Evolutionary conservation across 2,797 vertebrate genomes (phyloP).

Genomic region (Anabas testudineus): DNA sequence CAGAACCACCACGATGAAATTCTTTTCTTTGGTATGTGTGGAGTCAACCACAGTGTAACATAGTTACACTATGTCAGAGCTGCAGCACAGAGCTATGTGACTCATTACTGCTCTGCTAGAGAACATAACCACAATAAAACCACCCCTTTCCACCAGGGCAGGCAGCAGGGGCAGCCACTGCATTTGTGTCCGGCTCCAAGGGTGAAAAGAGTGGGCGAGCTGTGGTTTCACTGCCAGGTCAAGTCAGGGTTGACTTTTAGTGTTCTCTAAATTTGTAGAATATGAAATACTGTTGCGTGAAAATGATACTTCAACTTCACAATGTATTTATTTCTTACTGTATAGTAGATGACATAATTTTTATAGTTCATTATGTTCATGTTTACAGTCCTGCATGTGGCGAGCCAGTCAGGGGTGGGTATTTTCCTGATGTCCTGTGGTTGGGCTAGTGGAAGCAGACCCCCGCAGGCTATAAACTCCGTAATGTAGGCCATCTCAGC

Average conservation of each 20-base stretch:
- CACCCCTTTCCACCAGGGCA: constrained; percentile 35
- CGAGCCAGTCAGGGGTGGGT: constrained; percentile 32
- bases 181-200: constrained; percentile 20
- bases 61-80: constrained; percentile 47
- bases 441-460: constrained; percentile 53
- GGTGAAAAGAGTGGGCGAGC: constrained; percentile 43
- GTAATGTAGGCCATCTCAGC: constrained; percentile 78
- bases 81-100: constrained; percentile 48
- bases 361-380: constrained; percentile 17
- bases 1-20: constrained; percentile 70
- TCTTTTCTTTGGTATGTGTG: constrained; percentile 47
- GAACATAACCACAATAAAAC: constrained; percentile 62
- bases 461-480: constrained; percentile 71
- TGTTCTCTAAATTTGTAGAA: constrained; percentile 27
- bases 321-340: constrained; percentile 16
- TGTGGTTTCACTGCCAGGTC: constrained; percentile 34
- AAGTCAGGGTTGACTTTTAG: constrained; percentile 31
- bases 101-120: constrained; percentile 60
- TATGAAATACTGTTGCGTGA: constrained; percentile 23
- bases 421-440: constrained; percentile 49
- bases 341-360: constrained; percentile 10
- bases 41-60: constrained; percentile 51
- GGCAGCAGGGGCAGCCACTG: constrained; percentile 35
- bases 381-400: constrained; percentile 39
- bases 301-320: constrained; percentile 20